Conservation (phyloP, 2,797 vertebrate species). For the Ctenopoma kingsleyae region DNA sequence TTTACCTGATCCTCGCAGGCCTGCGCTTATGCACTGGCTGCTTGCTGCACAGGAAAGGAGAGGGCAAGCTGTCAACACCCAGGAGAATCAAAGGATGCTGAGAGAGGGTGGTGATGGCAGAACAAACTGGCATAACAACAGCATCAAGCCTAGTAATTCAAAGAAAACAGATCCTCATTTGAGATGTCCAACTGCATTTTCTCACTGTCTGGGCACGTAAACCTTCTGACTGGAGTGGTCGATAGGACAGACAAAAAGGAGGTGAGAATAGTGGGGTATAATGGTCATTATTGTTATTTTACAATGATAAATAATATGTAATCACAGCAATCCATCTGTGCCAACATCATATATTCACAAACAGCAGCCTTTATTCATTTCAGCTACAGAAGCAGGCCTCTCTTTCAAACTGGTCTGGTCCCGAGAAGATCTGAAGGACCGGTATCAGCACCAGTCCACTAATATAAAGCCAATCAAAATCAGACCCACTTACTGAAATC, state of each 20-base stretch:
- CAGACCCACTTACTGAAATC: too few species aligned
- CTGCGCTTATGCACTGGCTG: conserved; percentile 29
- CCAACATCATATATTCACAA: neutral
- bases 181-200: neutral
- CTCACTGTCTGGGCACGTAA: neutral
- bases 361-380: neutral
- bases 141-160: neutral
- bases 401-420: too few species aligned
- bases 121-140: conserved; percentile 6
- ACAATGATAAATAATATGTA: neutral
- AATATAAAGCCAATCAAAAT: too few species aligned
- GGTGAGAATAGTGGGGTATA: neutral
- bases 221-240: neutral
- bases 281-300: neutral
- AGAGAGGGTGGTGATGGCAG: conserved; percentile 5
- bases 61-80: conserved; percentile 41
- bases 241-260: neutral
- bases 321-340: neutral
- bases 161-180: neutral
- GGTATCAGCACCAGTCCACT: too few species aligned
- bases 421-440: too few species aligned
- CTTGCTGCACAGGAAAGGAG: conserved; percentile 39
- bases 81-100: conserved; percentile 31
- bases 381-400: neutral
- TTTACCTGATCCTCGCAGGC: conserved; percentile 54